Evolutionary conservation across 2,888 invertebrate genomes (phyloP), one percentile per base, ranked within the genome.

Genomic region (Zeuzera pyrina): DNA sequence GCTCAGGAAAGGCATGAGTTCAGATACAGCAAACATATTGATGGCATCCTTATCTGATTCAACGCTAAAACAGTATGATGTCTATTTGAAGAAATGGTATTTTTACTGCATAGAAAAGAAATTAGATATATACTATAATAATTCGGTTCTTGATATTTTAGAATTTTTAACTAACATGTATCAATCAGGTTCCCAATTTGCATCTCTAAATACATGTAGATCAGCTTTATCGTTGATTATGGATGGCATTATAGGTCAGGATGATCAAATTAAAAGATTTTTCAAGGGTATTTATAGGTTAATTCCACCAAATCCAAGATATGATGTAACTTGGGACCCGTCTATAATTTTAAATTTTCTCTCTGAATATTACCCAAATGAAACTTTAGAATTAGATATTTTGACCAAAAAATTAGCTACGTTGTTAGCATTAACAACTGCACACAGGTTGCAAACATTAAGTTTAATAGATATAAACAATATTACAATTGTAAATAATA

Each of bases 211-310:
- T 15, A 22, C 22, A 8, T 33, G 15, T 27, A n/a, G 28, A 8
- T 25, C 33, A 5, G 33, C 33, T 11, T 7, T 36, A 15, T 11
- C 30, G 3, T 10, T 36, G 5, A 5, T 36, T 6, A 23, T n/a
- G n/a, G n/a, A n/a, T n/a, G n/a, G n/a, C n/a, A n/a, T n/a, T n/a
- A n/a, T n/a, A n/a, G n/a, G n/a, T n/a, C n/a, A n/a, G n/a, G 25
- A 33, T 27, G 22, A 33, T 8, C 5, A 8, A 13, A 3, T 36
- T 7, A 30, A 36, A 23, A 19, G 29, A 30, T 29, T 36, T 12
- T 33, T 36, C 12, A 36, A 36, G 13, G 36, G 36, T 11, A 7
- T 33, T 11, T 36, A 16, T 30, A 14, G 30, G 8, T 12, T 33
- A 27, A 14, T 30, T 3, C 36, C 36, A 3, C 22, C 33, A n/a